Evolutionary conservation across 2,797 vertebrate genomes (phyloP), one percentile per base, ranked within the genome.

Genomic region (Knipowitschia caucasica): DNA sequence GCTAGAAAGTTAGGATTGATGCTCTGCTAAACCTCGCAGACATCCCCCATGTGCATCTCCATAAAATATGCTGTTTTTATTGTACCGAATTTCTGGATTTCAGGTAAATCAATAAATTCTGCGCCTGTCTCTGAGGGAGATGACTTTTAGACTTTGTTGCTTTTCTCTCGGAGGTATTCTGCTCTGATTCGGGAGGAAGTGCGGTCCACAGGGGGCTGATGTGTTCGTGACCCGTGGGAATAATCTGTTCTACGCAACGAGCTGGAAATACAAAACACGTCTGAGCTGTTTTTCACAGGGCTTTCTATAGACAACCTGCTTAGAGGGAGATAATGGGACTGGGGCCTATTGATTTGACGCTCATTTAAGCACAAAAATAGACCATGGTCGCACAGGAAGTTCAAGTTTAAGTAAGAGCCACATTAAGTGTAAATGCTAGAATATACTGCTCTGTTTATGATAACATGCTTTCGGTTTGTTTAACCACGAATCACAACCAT

Each of bases 141-240:
- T 0, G 5, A 23, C 14, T 66, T 53, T 24, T 21, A 56, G 63
- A 45, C 26, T 10, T 46, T 46, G n/a, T 27, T 11, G 15, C 17
- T 42, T 42, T 56, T 20, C 43, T 35, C 42, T 27, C 35, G 7
- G 24, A 50, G 15, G 20, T 7, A 53, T 63, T 45, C 26, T 53
- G 44, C 47, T 24, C 35, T 55, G 38, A 57, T 76, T 81, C 50
- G 27, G 34, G 66, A 33, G 31, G 47, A 50, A 23, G 43, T 55
- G 56, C 11, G n/a, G 9, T 46, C 49, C 49, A 59, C 21, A 53
- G 69, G 52, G 60, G 61, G 59, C 36, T 62, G 68, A 68, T 69
- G 52, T 63, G 53, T 61, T 55, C 63, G 53, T 56, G 62, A 53
- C 35, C 50, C 42, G 50, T 7, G 3, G 62, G 26, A 52, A 54